phyloP scores from a whole-genome alignment of 2,113 vertebrate species.

The Reinhardtius hippoglossoides region DNA sequence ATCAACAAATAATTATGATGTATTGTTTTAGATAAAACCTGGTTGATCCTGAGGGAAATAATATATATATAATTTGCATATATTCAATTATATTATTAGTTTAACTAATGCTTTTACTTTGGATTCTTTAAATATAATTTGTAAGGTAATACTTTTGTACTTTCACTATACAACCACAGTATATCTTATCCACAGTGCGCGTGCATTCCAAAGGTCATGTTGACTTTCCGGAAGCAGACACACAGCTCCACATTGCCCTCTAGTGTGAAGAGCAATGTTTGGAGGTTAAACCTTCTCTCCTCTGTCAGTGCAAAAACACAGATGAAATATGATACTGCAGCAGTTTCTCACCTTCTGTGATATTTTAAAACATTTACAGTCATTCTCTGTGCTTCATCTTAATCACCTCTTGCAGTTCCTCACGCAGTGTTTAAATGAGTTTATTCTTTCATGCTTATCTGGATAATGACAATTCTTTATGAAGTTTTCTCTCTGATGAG shows the following conservation, averaged over 20 bases:
- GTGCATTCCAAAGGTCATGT: not conserved
- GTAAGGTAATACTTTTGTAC: not conserved
- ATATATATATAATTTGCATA: not conserved
- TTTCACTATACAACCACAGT: not conserved
- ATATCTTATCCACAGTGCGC: not conserved
- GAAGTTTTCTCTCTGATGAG: not conserved
- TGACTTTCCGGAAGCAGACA: not conserved
- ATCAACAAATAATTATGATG: not conserved
- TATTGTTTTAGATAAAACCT: not conserved
- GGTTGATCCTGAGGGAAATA: not conserved
- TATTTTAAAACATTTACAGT: not conserved
- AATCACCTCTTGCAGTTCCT: not conserved
- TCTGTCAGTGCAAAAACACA: not conserved
- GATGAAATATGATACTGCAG: not conserved
- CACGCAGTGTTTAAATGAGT: not conserved
- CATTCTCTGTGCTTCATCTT: not conserved
- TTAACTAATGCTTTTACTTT: not conserved
- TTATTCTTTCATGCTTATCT: not conserved
- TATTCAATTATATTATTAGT: fast-evolving
- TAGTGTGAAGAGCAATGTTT: constrained; percentile 17
- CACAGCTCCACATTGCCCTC: constrained; percentile 50
- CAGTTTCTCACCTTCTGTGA: not conserved
- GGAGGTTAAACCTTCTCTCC: not conserved
- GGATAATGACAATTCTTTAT: not conserved
- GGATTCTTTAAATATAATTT: not conserved